Base-by-base conservation (phyloP, 2,113 vertebrate genomes). In the Verasper variegatus region DNA sequence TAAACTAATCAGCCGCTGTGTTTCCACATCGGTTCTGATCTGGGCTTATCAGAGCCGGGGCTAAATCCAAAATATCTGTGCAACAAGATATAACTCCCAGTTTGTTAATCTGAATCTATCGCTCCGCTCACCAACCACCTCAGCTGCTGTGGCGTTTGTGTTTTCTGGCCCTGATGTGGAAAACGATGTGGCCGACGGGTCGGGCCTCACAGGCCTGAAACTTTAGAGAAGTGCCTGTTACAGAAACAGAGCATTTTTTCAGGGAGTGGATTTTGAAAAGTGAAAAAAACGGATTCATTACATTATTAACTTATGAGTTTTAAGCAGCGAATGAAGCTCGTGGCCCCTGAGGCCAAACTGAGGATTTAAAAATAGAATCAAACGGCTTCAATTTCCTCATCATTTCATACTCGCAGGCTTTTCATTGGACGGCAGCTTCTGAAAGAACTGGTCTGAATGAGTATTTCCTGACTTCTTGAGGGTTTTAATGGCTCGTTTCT, bases 1-100 rank as follows among this genome's bases (percentile, higher is more conserved):
- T 71, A 59, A 85, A 83, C 82, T 24, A 79, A 87, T 87, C 79
- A 75, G 76, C 37, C 11, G 8, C 57, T n/a, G 56, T 20, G 84
- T 71, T 86, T 80, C 73, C 79, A 75, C 66, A 54, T 42, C 15
- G 14, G 56, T 27, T 51, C 42, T 3, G 31, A 59, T 52, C 4
- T 1, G 31, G 42, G 27, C 66, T 69, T 58, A 82, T 73, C 60
- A 5, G 59, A 68, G 27, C 26, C 8, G 15, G 8, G 56, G 57
- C 37, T 80, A 68, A 65, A 51, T 71, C 49, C 68, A 17, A 58
- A 58, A 74, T 27, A 24, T 81, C 60, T 56, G 84, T 1, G 9
- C 40, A 77, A 35, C 60, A 54, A 74, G 67, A 80, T 54, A 69
- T 24, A 35, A 56, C 47, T 24, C n/a, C 64, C 37, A 17, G 47